Evolutionary conservation across 2,113 vertebrate species (phyloP), one percentile per base, ranked within the genome.

Genomic region (Furnarius figulus): DNA sequence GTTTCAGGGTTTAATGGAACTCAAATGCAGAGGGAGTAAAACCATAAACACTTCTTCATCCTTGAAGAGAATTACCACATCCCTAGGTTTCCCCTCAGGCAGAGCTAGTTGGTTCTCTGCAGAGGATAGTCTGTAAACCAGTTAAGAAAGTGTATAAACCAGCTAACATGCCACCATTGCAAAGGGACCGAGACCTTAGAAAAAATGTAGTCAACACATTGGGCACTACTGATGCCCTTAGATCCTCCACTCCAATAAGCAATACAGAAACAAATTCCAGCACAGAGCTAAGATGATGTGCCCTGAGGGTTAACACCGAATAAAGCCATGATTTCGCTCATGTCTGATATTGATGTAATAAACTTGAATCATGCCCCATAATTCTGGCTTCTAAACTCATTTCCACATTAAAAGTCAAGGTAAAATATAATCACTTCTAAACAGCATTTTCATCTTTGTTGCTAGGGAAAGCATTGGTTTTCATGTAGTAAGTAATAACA

Each of bases 261-360:
- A 83, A 44, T 31, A 39, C 6, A 68, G 72, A 92, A 90, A 4
- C 27, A 75, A 73, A 73, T 65, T 76, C 25, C 30, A 76, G 30
- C 19, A 40, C 19, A 42, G 17, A 49, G 40, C 14, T 86, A 42
- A 76, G 42, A 35, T 17, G 28, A 28, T 75, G 8, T 40, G 59
- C 56, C 9, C 35, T 80, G 42, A 16, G 9, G 0, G 0, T 50
- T 46, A 86, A 46, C 0, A 2, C 12, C 83, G n/a, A 76, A 53
- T 39, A 80, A 83, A 90, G 6, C 15, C 30, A 31, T 25, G 12
- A 18, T 49, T 92, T 87, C 75, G 47, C 30, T 85, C 33, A 25
- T 22, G 30, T 11, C 31, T 76, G 47, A 71, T 61, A 31, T 1
- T 65, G 74, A 55, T 79, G 19, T 20, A 68, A 68, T 37, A 85